Evolutionary conservation across 92 coral and sea anemone genomes (phyloP).

Genomic region (Montipora capitata): DNA sequence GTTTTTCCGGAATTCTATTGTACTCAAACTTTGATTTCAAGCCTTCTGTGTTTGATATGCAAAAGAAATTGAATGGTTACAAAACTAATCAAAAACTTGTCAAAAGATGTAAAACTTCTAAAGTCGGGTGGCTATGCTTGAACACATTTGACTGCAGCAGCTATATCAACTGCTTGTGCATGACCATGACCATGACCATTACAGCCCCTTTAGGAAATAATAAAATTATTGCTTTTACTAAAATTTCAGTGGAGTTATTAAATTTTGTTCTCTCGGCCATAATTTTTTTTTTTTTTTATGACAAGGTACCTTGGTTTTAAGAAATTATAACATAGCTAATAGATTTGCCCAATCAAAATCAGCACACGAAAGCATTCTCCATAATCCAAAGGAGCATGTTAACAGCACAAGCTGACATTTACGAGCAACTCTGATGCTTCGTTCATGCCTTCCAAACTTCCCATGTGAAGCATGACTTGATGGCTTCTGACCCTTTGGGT

Average conservation of each 20-base stretch:
- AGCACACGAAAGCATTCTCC: background rate
- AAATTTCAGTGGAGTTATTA: slow-evolving; percentile 3
- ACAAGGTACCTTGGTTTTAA: slow-evolving; percentile 12
- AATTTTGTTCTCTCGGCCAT: slow-evolving; percentile 2
- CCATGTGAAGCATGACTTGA: slow-evolving; percentile 12
- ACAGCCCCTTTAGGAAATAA: slow-evolving; percentile 9
- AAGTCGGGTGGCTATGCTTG: slow-evolving; percentile 1
- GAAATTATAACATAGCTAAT: slow-evolving; percentile 10
- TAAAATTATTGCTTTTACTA: slow-evolving; percentile 4
- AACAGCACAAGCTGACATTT: slow-evolving; percentile 8
- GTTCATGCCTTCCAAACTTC: slow-evolving; percentile 12
- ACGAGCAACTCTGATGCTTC: slow-evolving; percentile 7
- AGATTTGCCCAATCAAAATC: slow-evolving; percentile 17
- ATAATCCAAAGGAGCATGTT: slow-evolving; percentile 5
- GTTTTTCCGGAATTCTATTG: background rate
- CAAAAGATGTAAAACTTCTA: background rate
- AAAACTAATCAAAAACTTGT: slow-evolving; percentile 11
- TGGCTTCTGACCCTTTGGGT: slow-evolving; percentile 14
- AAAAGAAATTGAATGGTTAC: slow-evolving; percentile 12
- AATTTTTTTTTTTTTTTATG: background rate
- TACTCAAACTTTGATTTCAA: background rate
- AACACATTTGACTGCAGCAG: slow-evolving; percentile 1
- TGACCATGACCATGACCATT: slow-evolving; percentile 1
- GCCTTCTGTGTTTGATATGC: slow-evolving; percentile 12
- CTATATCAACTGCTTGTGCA: slow-evolving; percentile 6